A percentile compares a stretch with the other conserved stretches of the same genome.
Conservation (phyloP, 2,888 invertebrate genomes). For the Palloptera scutellata region DNA sequence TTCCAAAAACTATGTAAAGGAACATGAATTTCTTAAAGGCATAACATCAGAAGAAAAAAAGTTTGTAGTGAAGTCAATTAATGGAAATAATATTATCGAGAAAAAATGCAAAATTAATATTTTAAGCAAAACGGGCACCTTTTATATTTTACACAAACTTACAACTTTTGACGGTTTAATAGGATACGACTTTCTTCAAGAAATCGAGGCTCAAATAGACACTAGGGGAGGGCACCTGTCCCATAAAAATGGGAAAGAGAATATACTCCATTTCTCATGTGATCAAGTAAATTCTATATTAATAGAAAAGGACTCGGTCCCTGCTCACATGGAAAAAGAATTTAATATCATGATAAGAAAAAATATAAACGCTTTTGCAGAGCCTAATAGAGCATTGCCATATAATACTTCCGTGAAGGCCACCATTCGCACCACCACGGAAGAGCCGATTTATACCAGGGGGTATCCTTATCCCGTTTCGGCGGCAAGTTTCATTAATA, state of each 20-base stretch:
- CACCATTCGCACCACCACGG: no score
- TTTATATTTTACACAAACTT: constrained; percentile 25
- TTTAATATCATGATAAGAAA: no score
- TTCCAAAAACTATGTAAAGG: constrained; percentile 29
- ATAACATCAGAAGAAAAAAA: constrained; percentile 9
- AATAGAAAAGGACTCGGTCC: constrained; percentile 17
- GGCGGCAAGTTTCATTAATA: no score
- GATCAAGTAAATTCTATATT: constrained; percentile 18
- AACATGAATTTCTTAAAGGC: constrained; percentile 11
- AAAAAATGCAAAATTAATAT: constrained; percentile 28
- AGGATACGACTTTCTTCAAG: constrained; percentile 28
- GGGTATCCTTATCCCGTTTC: no score
- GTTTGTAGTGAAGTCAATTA: constrained; percentile 29
- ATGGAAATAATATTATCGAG: constrained; percentile 26
- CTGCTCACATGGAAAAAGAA: no score
- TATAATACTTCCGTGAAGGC: no score
- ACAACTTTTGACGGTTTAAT: constrained; percentile 26
- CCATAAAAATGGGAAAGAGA: constrained; percentile 21
- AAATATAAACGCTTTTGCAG: no score
- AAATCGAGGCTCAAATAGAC: constrained; percentile 33
- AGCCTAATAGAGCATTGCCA: no score
- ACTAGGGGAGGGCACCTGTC: constrained; percentile 24
- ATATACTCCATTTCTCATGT: constrained; percentile 22
- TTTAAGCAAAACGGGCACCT: constrained; percentile 22
- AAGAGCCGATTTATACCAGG: no score